Percentiles rank a stretch among this genome's conserved stretches.
Evolutionary conservation across 2,888 invertebrate genomes (phyloP).

Genomic region (Neria commutata): DNA sequence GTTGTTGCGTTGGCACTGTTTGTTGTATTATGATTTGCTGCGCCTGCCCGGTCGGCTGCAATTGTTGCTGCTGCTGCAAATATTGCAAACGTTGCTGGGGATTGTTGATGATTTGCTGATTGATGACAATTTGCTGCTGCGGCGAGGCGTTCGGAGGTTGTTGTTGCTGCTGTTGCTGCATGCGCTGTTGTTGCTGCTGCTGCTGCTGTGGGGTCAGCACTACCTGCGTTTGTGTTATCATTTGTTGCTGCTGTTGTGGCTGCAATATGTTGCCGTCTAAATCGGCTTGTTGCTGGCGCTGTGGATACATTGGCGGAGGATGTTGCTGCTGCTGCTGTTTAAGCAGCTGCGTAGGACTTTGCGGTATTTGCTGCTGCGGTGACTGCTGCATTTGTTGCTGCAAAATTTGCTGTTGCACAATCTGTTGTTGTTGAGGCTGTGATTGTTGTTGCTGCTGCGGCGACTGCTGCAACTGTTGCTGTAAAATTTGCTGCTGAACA

Average conservation of each 20-base stretch:
- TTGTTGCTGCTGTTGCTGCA: constrained; percentile 56
- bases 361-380: constrained; percentile 30
- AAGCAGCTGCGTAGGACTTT: constrained; percentile 23
- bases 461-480: constrained; percentile 58
- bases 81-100: constrained; percentile 58
- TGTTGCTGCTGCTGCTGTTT: constrained; percentile 42
- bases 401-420: constrained; percentile 35
- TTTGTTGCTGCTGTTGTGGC: constrained; percentile 23
- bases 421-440: constrained; percentile 48
- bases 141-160: constrained; percentile 43
- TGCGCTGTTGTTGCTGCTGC: constrained; percentile 57
- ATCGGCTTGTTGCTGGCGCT: constrained; percentile 48
- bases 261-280: constrained; percentile 24
- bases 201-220: constrained; percentile 32
- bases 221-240: constrained; percentile 23
- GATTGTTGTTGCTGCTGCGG: constrained; percentile 33
- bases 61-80: constrained; percentile 53
- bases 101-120: constrained; percentile 58
- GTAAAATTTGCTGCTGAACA: constrained; percentile 36
- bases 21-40: constrained; percentile 36
- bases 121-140: constrained; percentile 55
- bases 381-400: constrained; percentile 36
- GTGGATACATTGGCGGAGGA: constrained; percentile 52
- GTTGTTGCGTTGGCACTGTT: constrained; percentile 27
- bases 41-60: constrained; percentile 45